A percentile compares a stretch with the other conserved stretches of the same genome.
Conservation (phyloP, 1,140 invertebrate species). For the Holotrichia oblita region DNA sequence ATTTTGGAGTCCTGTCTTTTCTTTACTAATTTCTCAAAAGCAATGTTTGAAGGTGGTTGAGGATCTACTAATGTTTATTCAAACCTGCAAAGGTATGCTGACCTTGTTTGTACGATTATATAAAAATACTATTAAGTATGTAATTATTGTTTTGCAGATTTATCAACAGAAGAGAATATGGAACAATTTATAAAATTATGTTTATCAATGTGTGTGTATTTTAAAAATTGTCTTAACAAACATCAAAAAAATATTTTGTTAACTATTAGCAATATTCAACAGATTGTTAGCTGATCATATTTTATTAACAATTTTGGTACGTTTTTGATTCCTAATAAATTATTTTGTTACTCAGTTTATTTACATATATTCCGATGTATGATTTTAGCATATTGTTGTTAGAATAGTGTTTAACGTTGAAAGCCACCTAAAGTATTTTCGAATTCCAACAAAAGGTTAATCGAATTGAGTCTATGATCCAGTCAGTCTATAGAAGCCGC, state of each 20-base stretch:
- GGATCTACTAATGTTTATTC: conserved; percentile 6
- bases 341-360: not conserved
- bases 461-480: no score
- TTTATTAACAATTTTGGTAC: not conserved
- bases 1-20: conserved; percentile 39
- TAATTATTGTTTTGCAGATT: not conserved
- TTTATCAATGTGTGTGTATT: conserved; percentile 31
- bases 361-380: no score
- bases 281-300: conserved; percentile 22
- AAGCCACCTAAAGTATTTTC: no score
- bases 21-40: conserved; percentile 29
- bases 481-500: no score
- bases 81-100: not conserved
- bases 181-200: conserved; percentile 31
- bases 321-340: not conserved
- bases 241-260: not conserved
- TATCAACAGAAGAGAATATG: not conserved
- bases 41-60: conserved; percentile 35
- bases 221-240: conserved; percentile 36
- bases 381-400: no score
- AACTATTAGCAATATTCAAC: conserved; percentile 19
- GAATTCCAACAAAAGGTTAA: no score
- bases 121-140: not conserved
- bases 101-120: not conserved
- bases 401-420: no score